These are phyloP conservation scores for Musca domestica DNA, from an alignment of 1,140 invertebrate species.

Conservation along the genomic window DNA sequence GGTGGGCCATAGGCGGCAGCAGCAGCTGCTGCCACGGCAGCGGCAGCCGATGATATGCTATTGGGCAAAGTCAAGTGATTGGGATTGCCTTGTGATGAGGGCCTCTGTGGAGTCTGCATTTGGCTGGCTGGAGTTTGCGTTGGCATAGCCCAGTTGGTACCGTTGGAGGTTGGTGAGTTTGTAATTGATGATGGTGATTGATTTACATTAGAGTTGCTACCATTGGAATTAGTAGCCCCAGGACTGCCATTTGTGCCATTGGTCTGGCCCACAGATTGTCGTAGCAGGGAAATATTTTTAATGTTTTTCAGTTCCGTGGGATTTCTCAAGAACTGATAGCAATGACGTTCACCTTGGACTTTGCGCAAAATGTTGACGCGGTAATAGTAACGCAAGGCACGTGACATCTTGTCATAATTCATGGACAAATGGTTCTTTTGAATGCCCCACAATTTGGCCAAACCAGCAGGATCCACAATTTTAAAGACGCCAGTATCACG, in stretches of 20 bases:
- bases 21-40: slow-evolving; percentile 42
- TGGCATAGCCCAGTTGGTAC: slow-evolving; percentile 29
- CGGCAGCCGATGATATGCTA: slow-evolving; percentile 32
- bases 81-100: slow-evolving; percentile 34
- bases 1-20: slow-evolving; percentile 50
- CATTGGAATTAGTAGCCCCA: neutral
- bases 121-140: slow-evolving; percentile 54
- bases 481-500: slow-evolving; percentile 90
- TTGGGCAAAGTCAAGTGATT: slow-evolving; percentile 41
- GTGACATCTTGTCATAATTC: slow-evolving; percentile 99
- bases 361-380: slow-evolving; percentile 96
- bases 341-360: slow-evolving; percentile 94
- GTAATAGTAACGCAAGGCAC: slow-evolving; percentile 96
- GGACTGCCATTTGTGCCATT: slow-evolving; percentile 2
- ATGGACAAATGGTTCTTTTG: slow-evolving; percentile 98
- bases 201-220: slow-evolving; percentile 6
- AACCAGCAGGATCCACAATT: slow-evolving; percentile 89
- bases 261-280: slow-evolving; percentile 64
- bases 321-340: slow-evolving; percentile 91
- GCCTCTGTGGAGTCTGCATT: slow-evolving; percentile 54
- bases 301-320: slow-evolving; percentile 89
- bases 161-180: slow-evolving; percentile 24
- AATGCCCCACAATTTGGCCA: slow-evolving; percentile 96
- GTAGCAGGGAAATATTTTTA: slow-evolving; percentile 84
- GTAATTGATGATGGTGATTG: slow-evolving; percentile 21